These are phyloP conservation scores for Epinephelus awoara DNA, from an alignment of 2,797 vertebrate species.

Conservation along the genomic window DNA sequence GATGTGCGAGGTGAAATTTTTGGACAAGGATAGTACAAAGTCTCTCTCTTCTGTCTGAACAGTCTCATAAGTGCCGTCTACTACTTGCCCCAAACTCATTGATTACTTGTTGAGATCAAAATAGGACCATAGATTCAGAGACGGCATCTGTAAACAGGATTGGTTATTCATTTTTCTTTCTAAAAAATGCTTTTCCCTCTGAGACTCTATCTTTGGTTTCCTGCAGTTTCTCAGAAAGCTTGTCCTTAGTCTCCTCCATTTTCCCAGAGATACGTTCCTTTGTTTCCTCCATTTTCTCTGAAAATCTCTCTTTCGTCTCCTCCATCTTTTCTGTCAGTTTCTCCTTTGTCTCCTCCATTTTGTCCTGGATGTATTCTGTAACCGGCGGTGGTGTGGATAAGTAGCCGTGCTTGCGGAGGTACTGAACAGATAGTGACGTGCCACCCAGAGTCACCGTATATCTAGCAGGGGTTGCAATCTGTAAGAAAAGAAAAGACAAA, in stretches of 20 bases:
- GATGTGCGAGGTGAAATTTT: conserved; percentile 43
- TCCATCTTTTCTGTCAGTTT: conserved; percentile 93
- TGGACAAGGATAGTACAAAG: conserved; percentile 57
- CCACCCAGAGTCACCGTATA: conserved; percentile 96
- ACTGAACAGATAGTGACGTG: conserved; percentile 93
- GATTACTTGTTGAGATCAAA: conserved; percentile 11
- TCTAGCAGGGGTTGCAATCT: conserved; percentile 96
- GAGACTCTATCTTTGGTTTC: conserved; percentile 97
- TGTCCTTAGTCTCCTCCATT: conserved; percentile 95
- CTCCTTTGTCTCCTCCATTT: conserved; percentile 96
- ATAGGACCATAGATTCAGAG: conserved; percentile 81
- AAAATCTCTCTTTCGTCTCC: conserved; percentile 92
- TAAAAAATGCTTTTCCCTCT: conserved; percentile 82
- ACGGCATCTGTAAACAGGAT: conserved; percentile 33
- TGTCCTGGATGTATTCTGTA: conserved; percentile 95
- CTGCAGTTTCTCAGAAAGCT: conserved; percentile 91
- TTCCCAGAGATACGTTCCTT: conserved; percentile 91
- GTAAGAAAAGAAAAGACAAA: conserved; percentile 14
- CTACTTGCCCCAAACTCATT: conserved; percentile 5
- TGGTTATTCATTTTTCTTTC: conserved; percentile 74
- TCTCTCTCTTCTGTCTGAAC: conserved; percentile 26
- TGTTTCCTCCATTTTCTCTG: conserved; percentile 92
- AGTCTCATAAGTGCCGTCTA: conserved; percentile 26
- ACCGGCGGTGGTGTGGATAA: conserved; percentile 95
- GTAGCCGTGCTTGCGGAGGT: conserved; percentile 92